These are phyloP conservation scores for Nematolebias whitei DNA, from an alignment of 2,113 vertebrate genomes.

Conservation along the genomic window DNA sequence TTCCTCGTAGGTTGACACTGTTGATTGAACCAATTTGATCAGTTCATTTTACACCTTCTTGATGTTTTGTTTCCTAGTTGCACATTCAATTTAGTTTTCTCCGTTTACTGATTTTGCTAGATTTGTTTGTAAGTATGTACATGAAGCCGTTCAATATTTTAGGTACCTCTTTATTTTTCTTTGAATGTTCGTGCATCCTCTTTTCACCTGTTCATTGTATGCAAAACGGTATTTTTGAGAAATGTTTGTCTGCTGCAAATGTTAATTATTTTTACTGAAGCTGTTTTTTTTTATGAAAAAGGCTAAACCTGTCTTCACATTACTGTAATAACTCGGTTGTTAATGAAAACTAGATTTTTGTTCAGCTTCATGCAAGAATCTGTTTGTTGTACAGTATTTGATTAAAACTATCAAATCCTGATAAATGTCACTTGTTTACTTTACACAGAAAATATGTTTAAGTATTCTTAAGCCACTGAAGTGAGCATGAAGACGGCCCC, in stretches of 20 bases:
- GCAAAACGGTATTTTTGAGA: background rate
- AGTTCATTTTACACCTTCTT: slow-evolving; percentile 8
- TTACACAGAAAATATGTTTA: background rate
- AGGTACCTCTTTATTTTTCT: slow-evolving; percentile 16
- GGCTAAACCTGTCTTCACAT: slow-evolving; percentile 32
- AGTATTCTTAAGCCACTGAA: slow-evolving; percentile 2
- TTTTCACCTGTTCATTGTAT: slow-evolving; percentile 12
- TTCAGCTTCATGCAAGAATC: slow-evolving; percentile 40
- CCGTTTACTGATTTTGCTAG: slow-evolving; percentile 1
- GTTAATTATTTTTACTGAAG: slow-evolving; percentile 28
- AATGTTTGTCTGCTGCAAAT: slow-evolving; percentile 17
- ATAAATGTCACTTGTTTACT: background rate
- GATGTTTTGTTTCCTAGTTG: slow-evolving; percentile 30
- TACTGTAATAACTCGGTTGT: slow-evolving; percentile 36
- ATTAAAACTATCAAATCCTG: slow-evolving; percentile 55
- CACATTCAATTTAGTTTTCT: slow-evolving; percentile 32
- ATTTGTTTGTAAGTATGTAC: slow-evolving; percentile 24
- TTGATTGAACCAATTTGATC: slow-evolving; percentile 19
- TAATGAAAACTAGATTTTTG: slow-evolving; percentile 54
- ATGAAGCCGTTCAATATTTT: slow-evolving; percentile 16
- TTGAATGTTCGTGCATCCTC: slow-evolving; percentile 17
- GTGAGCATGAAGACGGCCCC: background rate
- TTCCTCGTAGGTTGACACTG: slow-evolving; percentile 63
- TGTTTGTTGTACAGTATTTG: slow-evolving; percentile 69
- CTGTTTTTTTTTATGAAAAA: slow-evolving; percentile 25